These are phyloP conservation scores for Bacillus rossius DNA, from an alignment of 1,140 invertebrate genomes.

Conservation along the genomic window DNA sequence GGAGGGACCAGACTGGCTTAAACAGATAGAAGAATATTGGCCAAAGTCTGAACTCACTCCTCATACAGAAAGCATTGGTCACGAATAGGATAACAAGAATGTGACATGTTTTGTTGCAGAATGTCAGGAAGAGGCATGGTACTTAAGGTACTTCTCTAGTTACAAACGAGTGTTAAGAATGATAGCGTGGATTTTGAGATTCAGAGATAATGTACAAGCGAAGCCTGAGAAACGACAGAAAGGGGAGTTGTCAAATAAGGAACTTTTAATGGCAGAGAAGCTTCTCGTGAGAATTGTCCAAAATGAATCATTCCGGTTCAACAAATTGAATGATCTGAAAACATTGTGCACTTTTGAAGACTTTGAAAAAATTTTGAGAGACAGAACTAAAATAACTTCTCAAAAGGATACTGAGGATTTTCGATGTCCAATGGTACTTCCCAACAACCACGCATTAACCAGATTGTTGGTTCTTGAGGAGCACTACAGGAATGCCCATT, in stretches of 20 bases:
- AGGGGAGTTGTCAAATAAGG: constrained; percentile 3
- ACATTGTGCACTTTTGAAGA: neutral
- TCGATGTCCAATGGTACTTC: constrained; percentile 17
- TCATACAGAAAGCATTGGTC: constrained; percentile 18
- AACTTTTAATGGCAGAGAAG: constrained; percentile 10
- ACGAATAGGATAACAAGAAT: neutral
- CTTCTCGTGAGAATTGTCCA: constrained; percentile 6
- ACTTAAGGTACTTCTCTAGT: constrained; percentile 20
- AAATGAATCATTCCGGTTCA: constrained; percentile 1
- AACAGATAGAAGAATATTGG: constrained; percentile 21
- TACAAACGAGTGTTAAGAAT: constrained; percentile 29
- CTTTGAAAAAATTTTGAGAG: neutral
- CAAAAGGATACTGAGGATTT: neutral
- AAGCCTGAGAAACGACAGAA: neutral
- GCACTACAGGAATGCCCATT: constrained; percentile 13
- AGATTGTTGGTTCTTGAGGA: constrained; percentile 5
- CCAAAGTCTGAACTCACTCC: constrained; percentile 22
- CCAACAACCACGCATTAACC: constrained; percentile 9
- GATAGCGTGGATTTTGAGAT: constrained; percentile 26
- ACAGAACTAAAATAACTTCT: constrained; percentile 8
- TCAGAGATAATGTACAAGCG: constrained; percentile 22
- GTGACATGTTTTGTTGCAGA: neutral
- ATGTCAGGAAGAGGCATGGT: neutral
- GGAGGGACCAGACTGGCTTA: constrained; percentile 37
- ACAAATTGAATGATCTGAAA: neutral